Base-by-base conservation (phyloP, 2,113 vertebrate genomes). In the Spilogale gracilis region DNA sequence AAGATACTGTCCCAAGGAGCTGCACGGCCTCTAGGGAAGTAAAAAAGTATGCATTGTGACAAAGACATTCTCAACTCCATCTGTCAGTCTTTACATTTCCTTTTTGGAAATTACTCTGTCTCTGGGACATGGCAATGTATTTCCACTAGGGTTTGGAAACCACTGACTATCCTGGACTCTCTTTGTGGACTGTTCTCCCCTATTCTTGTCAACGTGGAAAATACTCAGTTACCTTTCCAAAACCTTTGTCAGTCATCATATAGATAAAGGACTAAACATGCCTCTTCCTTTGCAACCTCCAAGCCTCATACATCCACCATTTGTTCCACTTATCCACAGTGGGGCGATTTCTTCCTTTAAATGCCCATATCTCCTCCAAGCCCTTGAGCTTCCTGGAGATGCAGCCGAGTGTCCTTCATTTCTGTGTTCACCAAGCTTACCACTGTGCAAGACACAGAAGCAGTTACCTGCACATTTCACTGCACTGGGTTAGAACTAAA, bases 161-260 rank as follows among this genome's bases (percentile, higher is more conserved):
- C 5, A 18, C 21, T 25, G 48, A 30, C 6, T 18, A 17, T 0
- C 4, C 6, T 2, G 5, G 7, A 50, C 32, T 14, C 20, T n/a
- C 2, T 60, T 67, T 1, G 17, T 60, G 32, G n/a, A 48, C 60
- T 16, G 20, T 14, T 61, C 20, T 56, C 50, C 13, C 8, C 0
- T 2, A 27, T 45, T 45, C 58, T 54, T 43, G 61, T 79, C 61
- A 71, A 48, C 10, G 4, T 25, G 52, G 27, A 30, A 32, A 79
- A 50, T 45, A 45, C 69, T n/a, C 2, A 14, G 27, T n/a, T 67
- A 12, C 6, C 71, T 9, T 79, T 54, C 63, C 18, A 61, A 86
- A 94, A 82, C 3, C n/a, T 43, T 30, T 11, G 43, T 56, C 9
- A 43, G 16, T 56, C n/a, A 61, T 30, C 7, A 10, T 23, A 4